Base-by-base conservation (phyloP, 2,797 vertebrate genomes). In the Acropternis orthonyx region DNA sequence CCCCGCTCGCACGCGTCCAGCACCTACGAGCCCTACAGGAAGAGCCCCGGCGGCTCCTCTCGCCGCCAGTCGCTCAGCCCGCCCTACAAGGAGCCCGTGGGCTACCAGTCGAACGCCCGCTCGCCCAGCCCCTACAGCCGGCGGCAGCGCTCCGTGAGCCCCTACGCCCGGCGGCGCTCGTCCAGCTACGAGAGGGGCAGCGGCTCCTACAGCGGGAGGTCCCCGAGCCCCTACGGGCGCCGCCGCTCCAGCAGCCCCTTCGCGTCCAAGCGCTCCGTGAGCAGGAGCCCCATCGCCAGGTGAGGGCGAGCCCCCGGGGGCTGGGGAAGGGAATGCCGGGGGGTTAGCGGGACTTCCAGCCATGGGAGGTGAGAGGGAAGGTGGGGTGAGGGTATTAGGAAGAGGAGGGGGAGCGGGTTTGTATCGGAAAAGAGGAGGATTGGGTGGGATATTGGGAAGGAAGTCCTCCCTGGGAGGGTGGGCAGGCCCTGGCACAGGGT, bases 141-240 rank as follows among this genome's bases (percentile, higher is more conserved):
- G 59, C 97, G 98, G 32, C 99, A 99, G 41, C 92, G 98, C 24
- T 98, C 98, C 4, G 97, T 98, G 20, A 98, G 98, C 86, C 98
- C 98, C 46, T 98, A 98, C 10, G 97, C 97, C 95, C 98, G 99
- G 56, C 97, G 99, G 72, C 97, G 99, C 34, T 99, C 99, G 18
- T 99, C 99, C 36, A 99, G 99, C 98, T 99, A 99, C 3, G 99
- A 99, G 96, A 97, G 99, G 36, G 99, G 99, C 94, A 99, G 98
- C 84, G 99, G 99, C 77, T 98, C 98, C 0, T 98, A 98, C 94
- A 96, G 98, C 7, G 98, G 98, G 15, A 95, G 98, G 32, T 98
- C 98, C 0, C 99, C 99, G 3, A 98, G 98, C 27, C 99, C 99
- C 48, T 98, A 98, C 7, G 94, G 98, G 19, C 98, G 99, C 75